Conservation (phyloP, 2,888 invertebrate genomes). For the Coenonympha arcania region DNA sequence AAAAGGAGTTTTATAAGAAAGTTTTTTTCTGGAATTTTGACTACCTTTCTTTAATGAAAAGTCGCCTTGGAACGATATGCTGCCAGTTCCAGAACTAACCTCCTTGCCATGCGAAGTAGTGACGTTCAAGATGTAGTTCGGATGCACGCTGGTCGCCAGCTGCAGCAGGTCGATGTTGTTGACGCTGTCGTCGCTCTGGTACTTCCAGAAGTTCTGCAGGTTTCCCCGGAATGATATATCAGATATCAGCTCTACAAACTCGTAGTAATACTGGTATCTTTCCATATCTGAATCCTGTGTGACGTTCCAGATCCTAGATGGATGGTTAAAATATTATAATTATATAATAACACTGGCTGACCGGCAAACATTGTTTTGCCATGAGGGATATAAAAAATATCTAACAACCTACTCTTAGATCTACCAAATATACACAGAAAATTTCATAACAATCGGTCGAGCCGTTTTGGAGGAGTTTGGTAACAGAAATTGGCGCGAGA, state of each 20-base stretch:
- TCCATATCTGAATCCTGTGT: constrained; percentile 51
- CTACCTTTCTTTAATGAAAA: no score
- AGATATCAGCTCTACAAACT: constrained; percentile 58
- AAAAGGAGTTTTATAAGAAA: no score
- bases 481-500: no score
- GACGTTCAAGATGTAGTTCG: constrained; percentile 43
- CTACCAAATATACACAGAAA: no score
- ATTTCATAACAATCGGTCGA: no score
- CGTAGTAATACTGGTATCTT: constrained; percentile 55
- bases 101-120: constrained; percentile 37
- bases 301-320: constrained; percentile 56
- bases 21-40: no score
- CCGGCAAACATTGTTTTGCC: no score
- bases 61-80: no score
- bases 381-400: no score
- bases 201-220: constrained; percentile 80
- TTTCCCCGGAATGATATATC: constrained; percentile 66
- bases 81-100: constrained; percentile 27
- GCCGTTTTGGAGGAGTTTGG: no score
- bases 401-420: no score
- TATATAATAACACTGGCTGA: no score
- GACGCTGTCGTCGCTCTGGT: constrained; percentile 76
- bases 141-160: constrained; percentile 71
- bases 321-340: neutral
- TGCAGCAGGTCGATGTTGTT: constrained; percentile 72